These are phyloP conservation scores for Motacilla tschutschensis DNA, from an alignment of 2,113 vertebrate genomes.

Conservation along the genomic window DNA sequence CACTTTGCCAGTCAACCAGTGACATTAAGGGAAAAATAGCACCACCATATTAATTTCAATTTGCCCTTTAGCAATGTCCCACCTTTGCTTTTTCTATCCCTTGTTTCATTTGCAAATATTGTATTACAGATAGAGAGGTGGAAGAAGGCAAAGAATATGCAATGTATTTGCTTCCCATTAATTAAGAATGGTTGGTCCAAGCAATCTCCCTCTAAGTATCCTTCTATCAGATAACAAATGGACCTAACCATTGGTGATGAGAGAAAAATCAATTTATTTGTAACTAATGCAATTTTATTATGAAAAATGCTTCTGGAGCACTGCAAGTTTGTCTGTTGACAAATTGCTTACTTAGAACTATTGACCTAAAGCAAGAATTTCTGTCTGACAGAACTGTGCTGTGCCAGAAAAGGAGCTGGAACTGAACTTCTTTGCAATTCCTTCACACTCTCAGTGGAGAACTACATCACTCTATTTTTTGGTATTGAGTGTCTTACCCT, in stretches of 20 bases:
- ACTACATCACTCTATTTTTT: not conserved
- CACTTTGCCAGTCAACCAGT: not conserved
- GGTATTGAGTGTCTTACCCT: not conserved
- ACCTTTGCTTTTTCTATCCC: not conserved
- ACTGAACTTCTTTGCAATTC: not conserved
- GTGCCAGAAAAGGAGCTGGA: not conserved
- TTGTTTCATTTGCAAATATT: not conserved
- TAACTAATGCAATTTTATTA: conserved; percentile 17
- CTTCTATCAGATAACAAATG: conserved; percentile 7
- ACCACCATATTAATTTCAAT: not conserved
- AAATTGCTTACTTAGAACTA: not conserved
- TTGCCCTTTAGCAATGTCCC: not conserved
- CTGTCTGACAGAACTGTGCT: not conserved
- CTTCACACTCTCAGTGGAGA: not conserved
- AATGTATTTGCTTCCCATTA: not conserved
- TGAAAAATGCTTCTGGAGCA: conserved; percentile 7
- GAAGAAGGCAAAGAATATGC: not conserved
- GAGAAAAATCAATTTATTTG: conserved; percentile 35
- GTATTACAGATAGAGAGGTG: not conserved
- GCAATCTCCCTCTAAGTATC: not conserved
- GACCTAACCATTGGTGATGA: not conserved
- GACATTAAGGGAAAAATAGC: not conserved
- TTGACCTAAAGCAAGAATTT: not conserved
- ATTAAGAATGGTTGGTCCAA: not conserved
- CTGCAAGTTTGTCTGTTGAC: not conserved